Percentiles rank a stretch among this genome's conserved stretches.
phyloP scores from a whole-genome alignment of 2,888 invertebrate species.

The Brachyopa scutellaris region DNA sequence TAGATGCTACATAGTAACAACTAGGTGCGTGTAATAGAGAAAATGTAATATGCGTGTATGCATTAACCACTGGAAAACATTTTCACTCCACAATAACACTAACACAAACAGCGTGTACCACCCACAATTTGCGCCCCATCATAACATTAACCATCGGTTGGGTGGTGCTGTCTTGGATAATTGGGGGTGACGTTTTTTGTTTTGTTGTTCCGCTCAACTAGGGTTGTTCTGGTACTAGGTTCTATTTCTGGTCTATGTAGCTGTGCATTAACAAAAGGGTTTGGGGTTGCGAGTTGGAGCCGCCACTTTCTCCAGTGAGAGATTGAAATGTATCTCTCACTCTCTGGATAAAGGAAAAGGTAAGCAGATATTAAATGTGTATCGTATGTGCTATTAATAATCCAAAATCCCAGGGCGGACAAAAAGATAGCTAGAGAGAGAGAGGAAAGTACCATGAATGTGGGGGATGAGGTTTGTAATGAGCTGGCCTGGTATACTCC shows the following conservation, averaged over 20 bases:
- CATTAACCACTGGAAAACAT: slow-evolving; percentile 49
- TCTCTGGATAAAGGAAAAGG: slow-evolving; percentile 52
- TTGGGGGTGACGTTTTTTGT: slow-evolving; percentile 45
- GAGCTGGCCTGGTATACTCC: background rate
- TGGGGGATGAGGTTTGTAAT: slow-evolving; percentile 8
- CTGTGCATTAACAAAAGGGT: background rate
- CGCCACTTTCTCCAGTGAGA: slow-evolving; percentile 33
- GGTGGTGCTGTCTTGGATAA: slow-evolving; percentile 33
- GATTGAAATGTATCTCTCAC: slow-evolving; percentile 62
- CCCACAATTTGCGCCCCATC: slow-evolving; percentile 58
- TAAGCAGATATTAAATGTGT: slow-evolving; percentile 62
- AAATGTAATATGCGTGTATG: slow-evolving; percentile 52
- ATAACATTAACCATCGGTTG: slow-evolving; percentile 54
- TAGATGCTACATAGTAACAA: slow-evolving; percentile 12
- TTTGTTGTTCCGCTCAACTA: slow-evolving; percentile 23
- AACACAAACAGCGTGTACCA: slow-evolving; percentile 22
- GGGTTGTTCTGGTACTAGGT: slow-evolving; percentile 23
- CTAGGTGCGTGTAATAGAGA: slow-evolving; percentile 22
- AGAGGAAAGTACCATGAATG: background rate
- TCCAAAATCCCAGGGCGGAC: slow-evolving; percentile 48
- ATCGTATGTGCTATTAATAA: slow-evolving; percentile 64
- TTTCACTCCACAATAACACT: slow-evolving; percentile 39
- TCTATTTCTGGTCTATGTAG: slow-evolving; percentile 37
- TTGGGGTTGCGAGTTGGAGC: too few relatives aligned
- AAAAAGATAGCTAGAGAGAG: slow-evolving; percentile 3